Evolutionary conservation across 2,797 vertebrate genomes (phyloP), one percentile per base, ranked within the genome.

Genomic region (Lateolabrax maculatus): DNA sequence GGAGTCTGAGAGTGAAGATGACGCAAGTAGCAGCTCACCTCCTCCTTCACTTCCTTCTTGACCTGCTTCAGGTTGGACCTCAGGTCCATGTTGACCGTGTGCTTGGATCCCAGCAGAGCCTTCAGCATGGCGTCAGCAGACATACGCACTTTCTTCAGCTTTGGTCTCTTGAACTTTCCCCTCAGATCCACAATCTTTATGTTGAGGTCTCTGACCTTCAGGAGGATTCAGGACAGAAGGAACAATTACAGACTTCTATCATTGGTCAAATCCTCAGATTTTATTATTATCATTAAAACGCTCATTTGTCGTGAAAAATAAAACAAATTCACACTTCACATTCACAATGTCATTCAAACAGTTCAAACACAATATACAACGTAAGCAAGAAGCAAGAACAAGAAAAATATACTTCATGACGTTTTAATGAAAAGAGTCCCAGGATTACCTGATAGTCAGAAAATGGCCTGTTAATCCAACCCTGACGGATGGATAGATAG

Each of bases 81-180:
- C 80, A 99, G 96, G 84, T 99, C 98, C 97, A 99, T 97, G 94
- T 96, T 97, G 84, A 99, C 98, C 48, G 98, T 99, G 95, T 99
- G 98, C 80, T 99, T 99, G 90, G 98, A 98, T 90, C 98, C 98
- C 93, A 99, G 94, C 93, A 99, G 94, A 6, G 98, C 98, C 23
- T 97, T 95, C 65, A 99, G 94, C 98, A 99, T 99, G 12, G 97
- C 97, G 0, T 99, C 98, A 0, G 98, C 98, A 0, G 98, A 99
- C 98, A 99, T 98, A 34, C 98, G 97, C 36, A 99, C 98, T 52
- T 98, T 95, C 84, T 94, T 96, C 91, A 99, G 95, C 0, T 95
- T 95, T 0, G 98, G 98, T 84, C 98, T 95, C 96, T 99, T 99
- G 92, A 99, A 99, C 91, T 99, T 99, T 82, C 98, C 98, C 57